Evolutionary conservation across 92 coral and sea anemone species (phyloP).

Genomic region (Hydrozoanthus gracilis): DNA sequence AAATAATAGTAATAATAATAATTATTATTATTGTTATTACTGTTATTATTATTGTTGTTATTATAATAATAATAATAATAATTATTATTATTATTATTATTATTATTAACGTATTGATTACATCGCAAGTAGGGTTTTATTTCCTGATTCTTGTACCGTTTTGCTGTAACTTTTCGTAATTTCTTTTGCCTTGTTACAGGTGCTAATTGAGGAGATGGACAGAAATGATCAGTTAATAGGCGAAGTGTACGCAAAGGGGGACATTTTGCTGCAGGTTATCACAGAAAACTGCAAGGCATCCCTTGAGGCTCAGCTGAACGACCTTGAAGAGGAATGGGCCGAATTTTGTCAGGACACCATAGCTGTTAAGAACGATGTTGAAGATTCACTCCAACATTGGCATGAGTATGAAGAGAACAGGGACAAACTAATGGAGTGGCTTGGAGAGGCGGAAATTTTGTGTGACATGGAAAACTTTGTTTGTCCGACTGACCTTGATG

Average conservation of each 20-base stretch:
- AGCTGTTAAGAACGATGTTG: slow-evolving; percentile 70
- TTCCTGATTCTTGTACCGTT: too few species aligned
- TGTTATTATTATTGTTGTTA: too few species aligned
- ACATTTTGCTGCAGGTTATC: slow-evolving; percentile 82
- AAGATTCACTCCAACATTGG: slow-evolving; percentile 85
- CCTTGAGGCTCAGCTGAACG: slow-evolving; percentile 87
- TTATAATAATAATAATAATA: too few species aligned
- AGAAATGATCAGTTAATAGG: slow-evolving; percentile 89
- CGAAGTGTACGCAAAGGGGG: slow-evolving; percentile 95
- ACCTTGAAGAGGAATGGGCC: slow-evolving; percentile 96
- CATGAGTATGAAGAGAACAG: slow-evolving; percentile 86
- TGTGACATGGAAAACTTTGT: slow-evolving; percentile 45
- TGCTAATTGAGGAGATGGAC: slow-evolving; percentile 97
- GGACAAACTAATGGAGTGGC: slow-evolving; percentile 81
- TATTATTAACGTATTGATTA: too few species aligned
- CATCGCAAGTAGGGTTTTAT: too few species aligned
- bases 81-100: too few species aligned
- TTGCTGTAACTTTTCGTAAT: not conserved
- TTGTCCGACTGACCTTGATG: slow-evolving; percentile 67
- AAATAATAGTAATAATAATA: too few species aligned
- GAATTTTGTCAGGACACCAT: slow-evolving; percentile 91
- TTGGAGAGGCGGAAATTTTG: slow-evolving; percentile 65
- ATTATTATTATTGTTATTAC: too few species aligned
- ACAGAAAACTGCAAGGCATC: slow-evolving; percentile 75
- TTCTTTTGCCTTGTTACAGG: slow-evolving; percentile 45